Base-by-base conservation (phyloP, 2,113 vertebrate species). In the Myotis lucifugus region DNA sequence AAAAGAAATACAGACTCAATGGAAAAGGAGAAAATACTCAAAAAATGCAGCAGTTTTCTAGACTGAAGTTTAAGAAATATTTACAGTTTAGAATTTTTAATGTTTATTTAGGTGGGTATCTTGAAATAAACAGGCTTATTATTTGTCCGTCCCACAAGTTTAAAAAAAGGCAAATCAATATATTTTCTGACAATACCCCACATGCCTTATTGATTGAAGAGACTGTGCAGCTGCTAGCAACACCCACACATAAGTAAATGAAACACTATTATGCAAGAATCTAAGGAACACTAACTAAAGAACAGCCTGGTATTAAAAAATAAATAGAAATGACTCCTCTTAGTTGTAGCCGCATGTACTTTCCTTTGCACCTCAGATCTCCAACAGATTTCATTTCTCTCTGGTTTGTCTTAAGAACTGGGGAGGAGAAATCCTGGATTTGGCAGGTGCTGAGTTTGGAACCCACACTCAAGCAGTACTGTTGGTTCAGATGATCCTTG, bases 251-350 rank as follows among this genome's bases (percentile, higher is more conserved):
- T 81, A 85, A 83, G 78, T 85, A 70, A 89, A 87, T 83, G 73
- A 85, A 95, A 95, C 78, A 78, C 27, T 32, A 34, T 92, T 88
- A 95, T 81, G 91, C 83, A 95, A 97, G 93, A 95, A 91, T 74
- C 32, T 32, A 34, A 91, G 90, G 79, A 79, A 95, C 1, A 18
- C 48, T 76, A 50, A 83, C 23, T 61, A 25, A 88, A 95, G 67
- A 91, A 48, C 66, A 87, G 72, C 18, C 56, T 96, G 52, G 46
- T 73, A 81, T 90, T 92, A 61, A 86, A 56, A 95, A 88, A 93
- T 32, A 96, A 94, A 79, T 59, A 93, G 37, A 90, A 95, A 93
- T 1, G 32, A 42, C 54, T 95, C 46, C 84, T 95, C 34, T 85
- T 74, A 13, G 82, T 87, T 85, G 32, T n/a, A 89, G 79, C 76